Evolutionary conservation across 1,140 invertebrate genomes (phyloP), one percentile per base, ranked within the genome.

Genomic region (Penaeus japonicus): DNA sequence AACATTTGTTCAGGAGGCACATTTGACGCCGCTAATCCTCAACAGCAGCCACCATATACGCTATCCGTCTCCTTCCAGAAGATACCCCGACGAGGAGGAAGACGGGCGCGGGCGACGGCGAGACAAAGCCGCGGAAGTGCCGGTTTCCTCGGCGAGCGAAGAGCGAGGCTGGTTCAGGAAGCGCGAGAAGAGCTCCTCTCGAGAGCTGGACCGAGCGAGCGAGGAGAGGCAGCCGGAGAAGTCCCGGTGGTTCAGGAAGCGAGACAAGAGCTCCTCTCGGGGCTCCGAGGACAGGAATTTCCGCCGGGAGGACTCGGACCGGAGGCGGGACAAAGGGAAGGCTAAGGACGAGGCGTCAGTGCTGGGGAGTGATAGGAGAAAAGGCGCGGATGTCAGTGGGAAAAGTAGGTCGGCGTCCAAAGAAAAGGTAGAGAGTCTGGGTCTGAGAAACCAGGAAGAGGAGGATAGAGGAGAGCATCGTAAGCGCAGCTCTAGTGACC

Each of bases 261-360:
- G 90, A 82, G 90, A 90, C 57, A 90, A 90, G 80, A 88, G 88
- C 24, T 89, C 85, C 5, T 78, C 87, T 2, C 87, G 84, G 84
- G 84, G 27, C 79, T 90, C 89, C 53, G 90, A 39, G 30, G 89
- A 84, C 73, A 90, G 77, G 91, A 91, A 75, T 62, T 73, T 80
- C 89, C 89, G 59, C 85, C 91, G 87, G 81, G 91, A 90, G 90
- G 90, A 73, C 15, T 86, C 83, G 55, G 87, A 89, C 47, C 81
- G 89, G 30, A 84, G 85, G 57, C 88, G 89, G 47, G 83, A 80
- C n/a, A 79, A 82, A 20, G 81, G 73, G 32, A 82, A 80, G 35
- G 24, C 27, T 54, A 75, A 73, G 47, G 82, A 85, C 53, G 89
- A 87, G 35, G 32, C 39, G 4, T 18, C 55, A 32, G 17, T 70